Conservation (phyloP, 2,797 vertebrate species). For the Falco columbarius region DNA sequence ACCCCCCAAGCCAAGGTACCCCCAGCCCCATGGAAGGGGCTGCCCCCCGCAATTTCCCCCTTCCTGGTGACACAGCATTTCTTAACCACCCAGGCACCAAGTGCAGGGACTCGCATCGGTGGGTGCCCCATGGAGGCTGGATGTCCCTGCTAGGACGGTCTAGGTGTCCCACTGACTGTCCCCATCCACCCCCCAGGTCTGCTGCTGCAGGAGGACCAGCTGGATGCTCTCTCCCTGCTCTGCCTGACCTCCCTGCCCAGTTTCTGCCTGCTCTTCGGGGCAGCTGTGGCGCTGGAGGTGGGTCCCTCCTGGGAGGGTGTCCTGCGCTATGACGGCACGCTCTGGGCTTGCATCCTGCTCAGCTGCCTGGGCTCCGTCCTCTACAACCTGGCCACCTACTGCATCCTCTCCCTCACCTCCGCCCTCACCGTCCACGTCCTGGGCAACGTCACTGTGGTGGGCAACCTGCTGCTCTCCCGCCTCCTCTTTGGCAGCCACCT, state of each 20-base stretch:
- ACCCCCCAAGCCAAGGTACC: not conserved
- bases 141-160: fast-evolving
- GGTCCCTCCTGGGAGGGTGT: constrained; percentile 82
- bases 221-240: constrained; percentile 91
- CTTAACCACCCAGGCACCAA: fast-evolving
- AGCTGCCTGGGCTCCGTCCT: constrained; percentile 95
- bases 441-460: constrained; percentile 92
- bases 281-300: constrained; percentile 87
- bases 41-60: fast-evolving
- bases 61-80: not conserved
- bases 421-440: constrained; percentile 96
- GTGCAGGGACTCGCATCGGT: fast-evolving
- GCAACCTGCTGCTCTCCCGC: constrained; percentile 91
- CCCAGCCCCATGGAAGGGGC: too few relatives aligned
- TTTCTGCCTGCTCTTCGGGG: constrained; percentile 89
- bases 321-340: constrained; percentile 79
- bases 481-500: constrained; percentile 89
- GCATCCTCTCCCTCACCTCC: constrained; percentile 92
- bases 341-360: constrained; percentile 92
- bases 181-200: constrained; percentile 79
- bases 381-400: constrained; percentile 96
- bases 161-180: not conserved
- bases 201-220: constrained; percentile 91
- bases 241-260: constrained; percentile 96
- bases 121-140: not conserved